These are phyloP conservation scores for Oncorhynchus nerka DNA, from an alignment of 2,113 vertebrate genomes.

Conservation along the genomic window DNA sequence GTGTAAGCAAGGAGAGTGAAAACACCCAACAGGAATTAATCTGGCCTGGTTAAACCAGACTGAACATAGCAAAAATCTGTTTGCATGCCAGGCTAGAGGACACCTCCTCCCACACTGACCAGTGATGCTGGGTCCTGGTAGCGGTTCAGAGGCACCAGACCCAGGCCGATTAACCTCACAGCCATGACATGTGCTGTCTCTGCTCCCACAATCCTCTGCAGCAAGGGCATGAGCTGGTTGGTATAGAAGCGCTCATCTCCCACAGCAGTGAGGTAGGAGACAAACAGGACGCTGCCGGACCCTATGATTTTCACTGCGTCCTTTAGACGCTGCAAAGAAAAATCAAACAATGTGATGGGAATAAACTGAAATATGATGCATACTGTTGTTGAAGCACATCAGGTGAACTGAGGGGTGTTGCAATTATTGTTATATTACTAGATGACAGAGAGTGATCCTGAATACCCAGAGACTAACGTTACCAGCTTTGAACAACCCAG, in stretches of 20 bases:
- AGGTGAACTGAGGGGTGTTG: no score
- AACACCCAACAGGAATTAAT: background rate
- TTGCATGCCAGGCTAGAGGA: background rate
- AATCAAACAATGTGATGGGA: background rate
- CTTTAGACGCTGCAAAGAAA: constrained; percentile 67
- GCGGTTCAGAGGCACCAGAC: constrained; percentile 73
- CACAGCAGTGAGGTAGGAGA: constrained; percentile 76
- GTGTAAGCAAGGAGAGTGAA: background rate
- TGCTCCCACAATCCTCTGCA: constrained; percentile 79
- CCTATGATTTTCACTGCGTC: constrained; percentile 69
- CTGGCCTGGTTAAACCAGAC: background rate
- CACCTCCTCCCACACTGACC: constrained; percentile 61
- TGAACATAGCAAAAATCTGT: no score
- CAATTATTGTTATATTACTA: no score
- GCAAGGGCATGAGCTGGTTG: constrained; percentile 80
- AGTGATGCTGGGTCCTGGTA: constrained; percentile 77
- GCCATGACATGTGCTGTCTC: constrained; percentile 81
- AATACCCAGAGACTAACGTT: no score
- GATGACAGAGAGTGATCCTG: no score
- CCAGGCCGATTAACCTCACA: constrained; percentile 73
- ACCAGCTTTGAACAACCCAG: no score
- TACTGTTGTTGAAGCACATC: no score
- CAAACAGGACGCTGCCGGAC: constrained; percentile 78
- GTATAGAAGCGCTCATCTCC: constrained; percentile 87
- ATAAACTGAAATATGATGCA: no score